These are phyloP conservation scores for Cairina moschata DNA, from an alignment of 2,113 vertebrate genomes.

Conservation along the genomic window DNA sequence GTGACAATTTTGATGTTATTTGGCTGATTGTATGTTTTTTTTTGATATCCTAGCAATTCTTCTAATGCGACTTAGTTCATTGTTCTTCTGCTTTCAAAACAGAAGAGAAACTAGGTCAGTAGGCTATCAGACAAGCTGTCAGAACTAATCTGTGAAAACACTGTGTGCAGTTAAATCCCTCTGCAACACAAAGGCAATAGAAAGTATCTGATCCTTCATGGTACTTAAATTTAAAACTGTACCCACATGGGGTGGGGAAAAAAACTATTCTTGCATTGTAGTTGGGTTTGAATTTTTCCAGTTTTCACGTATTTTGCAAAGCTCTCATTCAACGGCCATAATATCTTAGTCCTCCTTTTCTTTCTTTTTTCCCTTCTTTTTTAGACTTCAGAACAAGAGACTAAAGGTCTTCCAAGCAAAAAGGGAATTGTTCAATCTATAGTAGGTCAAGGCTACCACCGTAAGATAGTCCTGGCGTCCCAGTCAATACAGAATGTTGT, in stretches of 20 bases:
- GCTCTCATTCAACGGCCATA: not conserved
- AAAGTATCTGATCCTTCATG: not conserved
- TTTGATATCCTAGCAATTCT: not conserved
- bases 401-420: slow-evolving; percentile 96
- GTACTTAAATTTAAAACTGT: slow-evolving; percentile 11
- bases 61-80: slow-evolving; percentile 18
- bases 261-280: not conserved
- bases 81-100: slow-evolving; percentile 55
- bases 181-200: slow-evolving; percentile 30
- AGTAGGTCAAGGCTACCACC: slow-evolving; percentile 96
- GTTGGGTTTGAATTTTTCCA: not conserved
- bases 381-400: slow-evolving; percentile 96
- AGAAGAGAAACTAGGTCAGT: slow-evolving; percentile 63
- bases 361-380: slow-evolving; percentile 37
- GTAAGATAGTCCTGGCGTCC: slow-evolving; percentile 96
- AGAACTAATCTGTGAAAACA: slow-evolving; percentile 40
- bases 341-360: not conserved
- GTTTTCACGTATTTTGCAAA: not conserved
- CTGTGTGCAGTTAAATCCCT: slow-evolving; percentile 25
- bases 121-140: slow-evolving; percentile 61
- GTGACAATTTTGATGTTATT: not conserved
- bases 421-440: slow-evolving; percentile 98
- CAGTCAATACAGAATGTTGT: slow-evolving; percentile 93
- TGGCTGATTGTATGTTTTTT: not conserved
- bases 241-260: not conserved